phyloP scores from a whole-genome alignment of 2,888 invertebrate genomes.

The Lutraria lutraria region DNA sequence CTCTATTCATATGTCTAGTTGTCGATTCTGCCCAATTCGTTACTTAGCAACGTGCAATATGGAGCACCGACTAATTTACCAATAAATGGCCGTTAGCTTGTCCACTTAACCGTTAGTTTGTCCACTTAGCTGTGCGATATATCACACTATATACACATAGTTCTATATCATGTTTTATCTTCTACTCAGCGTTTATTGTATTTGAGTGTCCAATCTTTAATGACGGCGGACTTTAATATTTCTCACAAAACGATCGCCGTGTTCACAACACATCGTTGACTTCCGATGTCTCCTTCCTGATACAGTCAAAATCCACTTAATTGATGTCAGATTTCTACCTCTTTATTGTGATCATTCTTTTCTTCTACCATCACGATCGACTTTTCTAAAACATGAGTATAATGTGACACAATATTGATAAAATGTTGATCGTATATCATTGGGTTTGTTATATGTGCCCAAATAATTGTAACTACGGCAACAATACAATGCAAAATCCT shows the following conservation, averaged over 20 bases:
- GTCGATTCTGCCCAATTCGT: too few species aligned
- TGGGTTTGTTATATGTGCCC: too few species aligned
- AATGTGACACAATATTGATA: not conserved
- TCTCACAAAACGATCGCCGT: slow-evolving; percentile 59
- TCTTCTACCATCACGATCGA: not conserved
- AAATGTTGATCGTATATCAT: too few species aligned
- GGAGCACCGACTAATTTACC: not conserved
- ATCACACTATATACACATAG: not conserved
- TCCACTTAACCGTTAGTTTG: not conserved
- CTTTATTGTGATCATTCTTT: slow-evolving; percentile 22
- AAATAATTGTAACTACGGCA: too few species aligned
- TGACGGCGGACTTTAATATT: not conserved
- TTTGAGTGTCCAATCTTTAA: not conserved
- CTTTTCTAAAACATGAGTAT: not conserved
- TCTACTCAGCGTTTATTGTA: not conserved
- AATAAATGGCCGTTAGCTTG: not conserved
- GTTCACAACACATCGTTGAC: slow-evolving; percentile 62
- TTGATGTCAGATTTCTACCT: slow-evolving; percentile 12
- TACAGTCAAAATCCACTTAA: slow-evolving; percentile 38
- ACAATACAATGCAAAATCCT: too few species aligned
- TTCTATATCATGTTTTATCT: not conserved
- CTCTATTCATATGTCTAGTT: too few species aligned
- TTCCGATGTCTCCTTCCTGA: slow-evolving; percentile 57
- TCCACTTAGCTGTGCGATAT: not conserved
- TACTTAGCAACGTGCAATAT: not conserved